Base-by-base conservation (phyloP, 2,797 vertebrate species). In the Hyperoplus lanceolatus region DNA sequence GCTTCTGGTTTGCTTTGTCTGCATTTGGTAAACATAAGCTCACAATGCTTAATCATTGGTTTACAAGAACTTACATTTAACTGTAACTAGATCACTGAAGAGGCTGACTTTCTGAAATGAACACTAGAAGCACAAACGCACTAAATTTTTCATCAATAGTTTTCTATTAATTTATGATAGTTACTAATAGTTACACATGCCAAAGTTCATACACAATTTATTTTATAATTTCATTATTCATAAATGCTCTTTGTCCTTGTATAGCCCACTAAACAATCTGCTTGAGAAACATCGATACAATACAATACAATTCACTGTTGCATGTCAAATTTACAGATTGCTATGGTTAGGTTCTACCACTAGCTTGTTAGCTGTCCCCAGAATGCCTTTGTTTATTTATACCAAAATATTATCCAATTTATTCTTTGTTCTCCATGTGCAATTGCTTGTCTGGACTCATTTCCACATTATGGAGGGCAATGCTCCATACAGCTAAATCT, bases 361-460 rank as follows among this genome's bases (percentile, higher is more conserved):
- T 82, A 6, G 71, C 64, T 67, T 75, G 72, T 80, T 70, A 70
- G 75, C 18, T 41, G 16, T 29, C 54, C 15, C 5, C 64, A 70
- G 48, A 41, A 58, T 21, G 39, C 48, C 53, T 80, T 73, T 82
- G 60, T 71, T 74, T 78, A 51, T 68, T 68, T 62, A 65, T 60
- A 36, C 59, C 62, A 67, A 59, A 62, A 75, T 70, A 60, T 65
- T 6, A 63, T 62, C 67, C 67, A 83, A 76, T 87, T 65, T 70
- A 61, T 70, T 62, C 36, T 62, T 16, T 55, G 54, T 36, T 48
- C 56, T 68, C 46, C 8, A 7, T 43, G 4, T 61, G 18, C 66
- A 75, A 83, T 70, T 78, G 59, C 69, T 83, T 77, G 51, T 84
- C 84, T 85, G 21, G 79, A 70, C 36, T 76, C 18, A 51, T 54